phyloP scores from a whole-genome alignment of 2,797 vertebrate species.

The Tarsius wallacei region DNA sequence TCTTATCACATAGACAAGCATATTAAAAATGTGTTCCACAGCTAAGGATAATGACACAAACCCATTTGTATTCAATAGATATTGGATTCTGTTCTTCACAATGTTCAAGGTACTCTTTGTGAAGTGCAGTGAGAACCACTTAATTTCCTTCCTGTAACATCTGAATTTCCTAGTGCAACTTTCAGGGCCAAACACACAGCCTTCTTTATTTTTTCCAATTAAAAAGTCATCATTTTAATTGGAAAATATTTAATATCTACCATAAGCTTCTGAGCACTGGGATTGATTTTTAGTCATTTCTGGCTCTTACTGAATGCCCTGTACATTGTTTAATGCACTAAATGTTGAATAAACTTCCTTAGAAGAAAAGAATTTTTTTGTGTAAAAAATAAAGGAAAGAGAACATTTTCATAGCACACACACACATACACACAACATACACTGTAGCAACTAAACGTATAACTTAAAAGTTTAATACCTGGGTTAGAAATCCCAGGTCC shows the following conservation, averaged over 20 bases:
- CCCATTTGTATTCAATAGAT: conserved; percentile 58
- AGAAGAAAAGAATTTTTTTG: conserved; percentile 33
- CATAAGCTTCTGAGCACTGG: conserved; percentile 6
- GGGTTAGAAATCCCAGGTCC: not conserved
- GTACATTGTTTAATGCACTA: not conserved
- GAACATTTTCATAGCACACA: not conserved
- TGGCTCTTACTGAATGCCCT: not conserved
- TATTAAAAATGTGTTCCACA: conserved; percentile 73
- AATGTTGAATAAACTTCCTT: not conserved
- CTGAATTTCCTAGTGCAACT: conserved; percentile 68
- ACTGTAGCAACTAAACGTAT: not conserved
- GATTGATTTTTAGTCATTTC: conserved; percentile 34
- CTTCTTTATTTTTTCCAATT: conserved; percentile 12
- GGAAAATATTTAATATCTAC: conserved; percentile 40
- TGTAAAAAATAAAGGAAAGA: not conserved
- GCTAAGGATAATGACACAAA: conserved; percentile 58
- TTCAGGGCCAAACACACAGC: not conserved
- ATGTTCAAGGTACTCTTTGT: not conserved
- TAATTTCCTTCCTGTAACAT: conserved; percentile 65
- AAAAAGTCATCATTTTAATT: conserved; percentile 60
- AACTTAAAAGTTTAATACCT: conserved; percentile 1
- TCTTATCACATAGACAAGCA: conserved; percentile 80
- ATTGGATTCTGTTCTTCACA: conserved; percentile 3
- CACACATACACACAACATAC: too few species aligned
- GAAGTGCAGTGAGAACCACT: conserved; percentile 49